Percentiles rank a stretch among this genome's conserved stretches.
phyloP scores from a whole-genome alignment of 2,113 vertebrate genomes.

The Scalopus aquaticus region DNA sequence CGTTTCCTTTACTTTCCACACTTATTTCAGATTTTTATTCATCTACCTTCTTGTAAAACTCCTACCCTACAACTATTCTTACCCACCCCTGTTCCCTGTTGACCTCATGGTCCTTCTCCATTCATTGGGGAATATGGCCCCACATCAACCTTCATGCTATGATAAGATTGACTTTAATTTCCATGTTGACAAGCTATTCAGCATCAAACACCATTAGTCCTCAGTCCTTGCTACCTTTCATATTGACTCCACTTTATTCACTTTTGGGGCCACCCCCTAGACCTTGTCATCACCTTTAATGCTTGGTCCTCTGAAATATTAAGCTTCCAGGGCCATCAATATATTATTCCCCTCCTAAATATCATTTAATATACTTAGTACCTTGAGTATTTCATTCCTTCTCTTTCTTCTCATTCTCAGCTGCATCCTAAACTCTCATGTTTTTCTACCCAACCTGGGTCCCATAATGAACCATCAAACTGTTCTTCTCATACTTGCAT shows the following conservation, averaged over 20 bases:
- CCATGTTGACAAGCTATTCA: not conserved
- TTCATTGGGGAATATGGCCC: not conserved
- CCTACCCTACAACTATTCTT: not conserved
- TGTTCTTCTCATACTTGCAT: not conserved
- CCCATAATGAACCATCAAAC: not conserved
- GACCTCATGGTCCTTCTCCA: not conserved
- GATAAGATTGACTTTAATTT: not conserved
- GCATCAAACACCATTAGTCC: not conserved
- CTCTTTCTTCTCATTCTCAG: not conserved
- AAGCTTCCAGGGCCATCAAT: not conserved
- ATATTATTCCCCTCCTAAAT: not conserved
- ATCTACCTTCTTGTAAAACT: not conserved
- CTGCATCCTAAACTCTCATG: not conserved
- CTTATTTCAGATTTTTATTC: not conserved
- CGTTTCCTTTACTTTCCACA: not conserved
- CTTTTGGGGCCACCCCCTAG: not conserved
- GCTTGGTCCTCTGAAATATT: not conserved
- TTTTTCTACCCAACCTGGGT: not conserved
- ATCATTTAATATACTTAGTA: not conserved
- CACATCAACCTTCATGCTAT: not conserved
- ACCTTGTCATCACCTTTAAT: not conserved
- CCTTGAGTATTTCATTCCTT: not conserved
- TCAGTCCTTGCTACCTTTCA: not conserved
- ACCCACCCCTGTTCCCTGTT: not conserved
- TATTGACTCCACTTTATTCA: not conserved